phyloP scores from a whole-genome alignment of 2,888 invertebrate genomes.

The Acleris holmiana region DNA sequence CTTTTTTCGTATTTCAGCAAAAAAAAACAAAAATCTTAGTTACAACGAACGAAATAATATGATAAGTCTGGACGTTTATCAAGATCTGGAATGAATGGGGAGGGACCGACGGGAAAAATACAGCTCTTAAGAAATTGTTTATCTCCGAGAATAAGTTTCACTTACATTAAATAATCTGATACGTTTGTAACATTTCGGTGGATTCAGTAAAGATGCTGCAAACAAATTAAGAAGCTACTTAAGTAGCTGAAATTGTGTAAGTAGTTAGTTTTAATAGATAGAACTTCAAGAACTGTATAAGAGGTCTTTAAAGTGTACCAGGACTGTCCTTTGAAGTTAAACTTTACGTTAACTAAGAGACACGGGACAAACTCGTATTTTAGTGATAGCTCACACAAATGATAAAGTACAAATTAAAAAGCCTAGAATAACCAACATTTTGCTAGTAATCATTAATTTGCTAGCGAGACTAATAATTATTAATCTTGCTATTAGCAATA shows the following conservation, averaged over 20 bases:
- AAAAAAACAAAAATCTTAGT: conserved; percentile 31
- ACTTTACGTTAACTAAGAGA: too few species aligned
- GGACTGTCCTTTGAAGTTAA: too few species aligned
- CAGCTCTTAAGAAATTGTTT: conserved; percentile 32
- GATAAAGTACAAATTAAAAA: too few species aligned
- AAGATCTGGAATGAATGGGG: conserved; percentile 31
- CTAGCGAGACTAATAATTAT: too few species aligned
- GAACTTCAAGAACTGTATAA: too few species aligned
- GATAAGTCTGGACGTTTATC: conserved; percentile 34
- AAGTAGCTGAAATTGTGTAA: neutral
- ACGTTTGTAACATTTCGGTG: conserved; percentile 6
- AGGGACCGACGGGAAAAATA: conserved; percentile 24
- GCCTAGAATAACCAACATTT: too few species aligned
- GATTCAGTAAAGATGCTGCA: neutral
- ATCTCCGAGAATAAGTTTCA: conserved; percentile 21
- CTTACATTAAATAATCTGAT: conserved; percentile 24
- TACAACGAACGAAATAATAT: conserved; percentile 28
- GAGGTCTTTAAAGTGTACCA: too few species aligned
- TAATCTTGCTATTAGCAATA: too few species aligned
- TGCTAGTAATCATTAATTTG: too few species aligned
- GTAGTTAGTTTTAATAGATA: too few species aligned
- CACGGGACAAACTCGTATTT: too few species aligned
- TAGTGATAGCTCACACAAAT: too few species aligned
- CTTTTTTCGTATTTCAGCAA: conserved; percentile 12
- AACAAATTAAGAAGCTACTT: neutral